These are phyloP conservation scores for Kryphioiulus occultus DNA, from an alignment of 2,888 invertebrate genomes.

Conservation along the genomic window DNA sequence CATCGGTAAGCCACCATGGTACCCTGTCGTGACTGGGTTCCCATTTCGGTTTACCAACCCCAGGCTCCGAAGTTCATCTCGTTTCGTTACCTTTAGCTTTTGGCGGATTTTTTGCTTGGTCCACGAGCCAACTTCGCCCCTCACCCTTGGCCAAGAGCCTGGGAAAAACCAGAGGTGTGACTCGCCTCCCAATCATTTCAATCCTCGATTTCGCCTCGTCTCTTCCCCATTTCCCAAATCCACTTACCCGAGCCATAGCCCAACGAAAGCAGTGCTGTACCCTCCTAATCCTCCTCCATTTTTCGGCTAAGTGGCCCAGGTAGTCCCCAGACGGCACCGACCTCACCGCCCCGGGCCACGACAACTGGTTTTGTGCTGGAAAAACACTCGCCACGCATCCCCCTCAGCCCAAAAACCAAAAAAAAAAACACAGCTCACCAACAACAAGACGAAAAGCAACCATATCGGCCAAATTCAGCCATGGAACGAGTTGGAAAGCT, in stretches of 20 bases:
- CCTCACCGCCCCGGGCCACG: constrained; percentile 4
- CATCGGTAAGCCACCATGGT: background rate
- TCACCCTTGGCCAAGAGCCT: background rate
- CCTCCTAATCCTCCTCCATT: constrained; percentile 25
- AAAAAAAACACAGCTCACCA: background rate
- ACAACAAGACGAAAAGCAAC: background rate
- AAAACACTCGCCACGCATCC: background rate
- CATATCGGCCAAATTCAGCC: background rate
- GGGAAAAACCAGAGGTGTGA: constrained; percentile 8
- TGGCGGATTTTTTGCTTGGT: background rate
- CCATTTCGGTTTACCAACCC: background rate
- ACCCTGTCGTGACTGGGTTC: background rate
- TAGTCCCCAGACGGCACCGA: constrained; percentile 43
- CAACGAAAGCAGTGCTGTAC: background rate
- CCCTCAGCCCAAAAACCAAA: background rate
- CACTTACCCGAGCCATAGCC: background rate
- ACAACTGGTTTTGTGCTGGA: constrained; percentile 23
- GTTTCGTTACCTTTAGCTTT: background rate
- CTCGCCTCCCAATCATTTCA: constrained; percentile 36
- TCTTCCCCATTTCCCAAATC: constrained; percentile 2
- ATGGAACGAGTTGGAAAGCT: background rate
- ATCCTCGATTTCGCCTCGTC: constrained; percentile 29
- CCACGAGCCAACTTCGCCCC: background rate
- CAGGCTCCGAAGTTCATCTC: too few relatives aligned
- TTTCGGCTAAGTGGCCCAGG: constrained; percentile 17